These are phyloP conservation scores for Rhopalosiphum padi DNA, from an alignment of 1,140 invertebrate genomes.

Conservation along the genomic window DNA sequence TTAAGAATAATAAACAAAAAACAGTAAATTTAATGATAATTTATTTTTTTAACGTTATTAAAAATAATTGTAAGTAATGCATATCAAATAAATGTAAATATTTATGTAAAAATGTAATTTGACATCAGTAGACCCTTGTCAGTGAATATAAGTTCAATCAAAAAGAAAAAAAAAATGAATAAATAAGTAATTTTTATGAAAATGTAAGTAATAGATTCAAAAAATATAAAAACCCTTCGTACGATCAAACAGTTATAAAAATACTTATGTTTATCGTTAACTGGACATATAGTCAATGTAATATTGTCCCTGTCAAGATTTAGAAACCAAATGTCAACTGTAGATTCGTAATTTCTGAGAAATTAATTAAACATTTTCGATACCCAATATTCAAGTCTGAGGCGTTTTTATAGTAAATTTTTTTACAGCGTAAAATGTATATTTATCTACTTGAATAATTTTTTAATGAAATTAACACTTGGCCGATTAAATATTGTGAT, in stretches of 20 bases:
- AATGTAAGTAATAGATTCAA: background rate
- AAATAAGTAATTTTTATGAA: background rate
- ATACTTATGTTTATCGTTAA: background rate
- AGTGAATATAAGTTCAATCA: background rate
- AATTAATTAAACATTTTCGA: background rate
- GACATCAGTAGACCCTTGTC: background rate
- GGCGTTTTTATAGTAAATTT: background rate
- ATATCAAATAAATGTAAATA: background rate
- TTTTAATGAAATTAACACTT: background rate
- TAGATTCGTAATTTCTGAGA: background rate
- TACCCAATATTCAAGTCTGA: background rate
- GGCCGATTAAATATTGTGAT: background rate
- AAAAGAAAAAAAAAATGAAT: background rate
- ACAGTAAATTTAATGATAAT: background rate
- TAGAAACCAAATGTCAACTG: background rate
- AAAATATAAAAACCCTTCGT: background rate
- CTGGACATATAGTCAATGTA: background rate
- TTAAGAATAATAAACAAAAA: background rate
- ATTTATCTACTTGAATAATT: background rate
- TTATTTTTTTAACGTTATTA: no score
- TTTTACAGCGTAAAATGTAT: background rate
- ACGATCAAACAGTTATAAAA: background rate
- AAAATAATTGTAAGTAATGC: background rate
- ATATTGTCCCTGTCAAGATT: background rate
- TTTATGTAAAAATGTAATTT: background rate